Evolutionary conservation across 2,888 invertebrate species (phyloP).

Genomic region (Drosophila yooni): DNA sequence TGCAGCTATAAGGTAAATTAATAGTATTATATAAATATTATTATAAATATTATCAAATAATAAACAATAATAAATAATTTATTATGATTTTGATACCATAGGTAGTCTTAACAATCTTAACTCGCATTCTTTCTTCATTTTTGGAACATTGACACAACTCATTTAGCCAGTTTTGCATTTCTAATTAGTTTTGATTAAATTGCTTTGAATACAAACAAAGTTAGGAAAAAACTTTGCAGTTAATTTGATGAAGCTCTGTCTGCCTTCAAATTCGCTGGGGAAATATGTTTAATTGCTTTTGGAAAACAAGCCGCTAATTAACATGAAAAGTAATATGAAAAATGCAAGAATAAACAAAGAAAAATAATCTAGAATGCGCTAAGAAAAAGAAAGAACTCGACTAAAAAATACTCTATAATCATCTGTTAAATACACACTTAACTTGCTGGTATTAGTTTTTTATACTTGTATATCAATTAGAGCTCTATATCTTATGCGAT

Average conservation of each 20-base stretch:
- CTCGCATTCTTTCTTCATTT: no score
- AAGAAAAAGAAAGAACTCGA: neutral
- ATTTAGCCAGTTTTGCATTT: neutral
- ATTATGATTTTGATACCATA: neutral
- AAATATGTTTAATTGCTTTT: conserved; percentile 8
- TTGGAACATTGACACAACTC: neutral
- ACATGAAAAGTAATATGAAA: neutral
- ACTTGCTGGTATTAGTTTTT: neutral
- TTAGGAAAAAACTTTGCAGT: neutral
- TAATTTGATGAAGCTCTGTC: conserved; percentile 15
- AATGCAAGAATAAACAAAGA: neutral
- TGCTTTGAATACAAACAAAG: conserved; percentile 1
- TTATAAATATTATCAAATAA: neutral
- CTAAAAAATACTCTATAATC: neutral
- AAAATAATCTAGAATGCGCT: neutral
- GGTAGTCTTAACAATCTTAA: neutral
- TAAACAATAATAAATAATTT: neutral
- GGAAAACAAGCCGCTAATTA: neutral
- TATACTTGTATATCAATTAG: neutral
- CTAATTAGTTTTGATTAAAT: conserved; percentile 15
- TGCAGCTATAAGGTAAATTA: neutral
- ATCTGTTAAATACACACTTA: neutral
- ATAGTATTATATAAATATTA: neutral
- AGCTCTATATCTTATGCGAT: neutral
- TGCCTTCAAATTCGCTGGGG: conserved; percentile 4